phyloP scores from a whole-genome alignment of 2,797 vertebrate genomes.

The Pseudopleuronectes americanus region DNA sequence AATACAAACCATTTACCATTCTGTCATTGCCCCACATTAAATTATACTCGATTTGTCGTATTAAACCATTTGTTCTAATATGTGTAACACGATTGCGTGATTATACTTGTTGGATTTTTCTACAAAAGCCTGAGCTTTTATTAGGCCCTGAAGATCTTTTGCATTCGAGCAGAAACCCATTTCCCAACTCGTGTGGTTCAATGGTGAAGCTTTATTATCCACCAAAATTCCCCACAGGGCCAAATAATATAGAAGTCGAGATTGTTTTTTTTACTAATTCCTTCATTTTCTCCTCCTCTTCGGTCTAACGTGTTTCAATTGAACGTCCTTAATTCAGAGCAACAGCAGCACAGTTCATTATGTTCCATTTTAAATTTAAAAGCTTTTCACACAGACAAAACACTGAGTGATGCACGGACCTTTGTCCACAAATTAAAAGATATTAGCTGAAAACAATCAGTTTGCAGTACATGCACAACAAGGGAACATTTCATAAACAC shows the following conservation, averaged over 20 bases:
- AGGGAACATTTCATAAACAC: no score
- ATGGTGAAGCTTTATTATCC: slow-evolving; percentile 38
- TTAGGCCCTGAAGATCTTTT: slow-evolving; percentile 37
- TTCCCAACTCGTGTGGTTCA: slow-evolving; percentile 37
- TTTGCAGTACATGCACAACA: no score
- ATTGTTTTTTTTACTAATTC: slow-evolving; percentile 36
- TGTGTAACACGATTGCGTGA: background rate
- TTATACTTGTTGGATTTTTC: slow-evolving; percentile 10
- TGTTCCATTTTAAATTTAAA: no score
- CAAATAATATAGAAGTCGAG: slow-evolving; percentile 21
- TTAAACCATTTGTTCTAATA: slow-evolving; percentile 9
- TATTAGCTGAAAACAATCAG: no score
- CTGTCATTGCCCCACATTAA: background rate
- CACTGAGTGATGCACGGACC: no score
- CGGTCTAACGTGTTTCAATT: slow-evolving; percentile 2
- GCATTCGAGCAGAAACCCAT: slow-evolving; percentile 30
- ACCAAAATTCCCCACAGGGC: slow-evolving; percentile 34
- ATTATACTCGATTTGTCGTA: background rate
- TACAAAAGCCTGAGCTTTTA: slow-evolving; percentile 18
- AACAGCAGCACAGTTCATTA: background rate
- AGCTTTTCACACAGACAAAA: no score
- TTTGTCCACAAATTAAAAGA: no score
- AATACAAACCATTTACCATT: background rate
- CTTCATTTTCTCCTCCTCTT: slow-evolving; percentile 19
- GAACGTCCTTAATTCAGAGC: background rate